Percentiles rank a stretch among this genome's conserved stretches.
These are phyloP conservation scores for Heliocidaris tuberculata DNA, from an alignment of 35 echinoderm and acorn worm species.

Conservation along the genomic window DNA sequence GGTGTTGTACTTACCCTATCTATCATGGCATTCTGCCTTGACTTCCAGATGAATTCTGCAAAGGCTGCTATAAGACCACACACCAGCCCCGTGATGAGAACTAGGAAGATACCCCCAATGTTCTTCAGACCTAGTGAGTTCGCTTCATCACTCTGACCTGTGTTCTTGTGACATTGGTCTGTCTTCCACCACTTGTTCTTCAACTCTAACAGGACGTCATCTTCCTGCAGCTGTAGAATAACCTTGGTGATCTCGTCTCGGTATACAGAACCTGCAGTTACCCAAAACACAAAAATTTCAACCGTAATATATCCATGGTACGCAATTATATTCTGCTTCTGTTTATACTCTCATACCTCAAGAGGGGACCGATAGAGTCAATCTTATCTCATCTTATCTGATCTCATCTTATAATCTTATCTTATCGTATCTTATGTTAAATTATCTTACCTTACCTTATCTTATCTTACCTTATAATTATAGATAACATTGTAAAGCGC, in stretches of 20 bases:
- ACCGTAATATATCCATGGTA: not conserved
- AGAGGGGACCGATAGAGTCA: too few species aligned
- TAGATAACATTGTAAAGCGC: too few species aligned
- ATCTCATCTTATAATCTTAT: too few species aligned
- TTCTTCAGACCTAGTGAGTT: constrained; percentile 91
- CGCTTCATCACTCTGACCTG: constrained; percentile 80
- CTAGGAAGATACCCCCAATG: constrained; percentile 98
- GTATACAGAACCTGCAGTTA: constrained; percentile 62
- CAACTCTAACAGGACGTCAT: constrained; percentile 69
- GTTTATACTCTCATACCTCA: too few species aligned
- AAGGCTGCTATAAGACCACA: constrained; percentile 83
- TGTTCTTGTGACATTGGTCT: constrained; percentile 65
- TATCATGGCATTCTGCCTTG: constrained; percentile 95
- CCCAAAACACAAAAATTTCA: not conserved
- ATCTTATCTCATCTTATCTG: too few species aligned
- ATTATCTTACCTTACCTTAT: too few species aligned
- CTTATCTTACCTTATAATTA: too few species aligned
- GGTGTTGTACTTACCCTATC: constrained; percentile 77
- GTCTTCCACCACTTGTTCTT: constrained; percentile 96
- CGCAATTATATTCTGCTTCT: too few species aligned
- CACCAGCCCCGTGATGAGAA: constrained; percentile 80
- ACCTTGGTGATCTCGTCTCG: constrained; percentile 91
- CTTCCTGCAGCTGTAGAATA: constrained; percentile 87
- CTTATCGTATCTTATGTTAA: too few species aligned
- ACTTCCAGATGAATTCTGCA: constrained; percentile 98